A percentile compares a stretch with the other conserved stretches of the same genome.
Conservation (phyloP, 1,140 invertebrate species). For the Temnothorax longispinosus region DNA sequence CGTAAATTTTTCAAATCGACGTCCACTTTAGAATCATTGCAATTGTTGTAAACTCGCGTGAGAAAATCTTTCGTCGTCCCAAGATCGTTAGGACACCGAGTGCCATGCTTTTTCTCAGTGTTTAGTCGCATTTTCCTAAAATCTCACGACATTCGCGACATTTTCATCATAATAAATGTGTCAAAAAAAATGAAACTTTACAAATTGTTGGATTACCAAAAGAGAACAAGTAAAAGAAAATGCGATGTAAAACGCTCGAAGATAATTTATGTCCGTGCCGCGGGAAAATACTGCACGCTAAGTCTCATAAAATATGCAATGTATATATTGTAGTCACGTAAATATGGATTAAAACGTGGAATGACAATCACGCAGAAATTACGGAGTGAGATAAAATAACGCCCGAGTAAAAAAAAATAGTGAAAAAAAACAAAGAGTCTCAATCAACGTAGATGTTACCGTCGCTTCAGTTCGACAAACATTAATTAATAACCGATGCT, state of each 20-base stretch:
- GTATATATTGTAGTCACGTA: constrained; percentile 10
- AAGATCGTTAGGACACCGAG: constrained; percentile 24
- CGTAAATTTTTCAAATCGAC: constrained; percentile 51
- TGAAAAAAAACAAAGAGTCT: background rate
- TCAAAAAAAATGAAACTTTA: background rate
- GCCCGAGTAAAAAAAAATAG: background rate
- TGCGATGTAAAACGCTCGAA: background rate
- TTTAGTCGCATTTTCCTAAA: background rate
- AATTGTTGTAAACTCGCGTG: background rate
- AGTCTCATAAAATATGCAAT: constrained; percentile 48
- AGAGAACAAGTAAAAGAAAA: background rate
- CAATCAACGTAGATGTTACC: constrained; percentile 19
- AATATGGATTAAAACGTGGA: constrained; percentile 40
- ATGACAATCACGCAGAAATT: constrained; percentile 48
- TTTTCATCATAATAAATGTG: constrained; percentile 22
- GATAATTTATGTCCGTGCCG: constrained; percentile 12
- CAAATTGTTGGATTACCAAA: background rate
- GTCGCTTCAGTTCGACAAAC: constrained; percentile 26
- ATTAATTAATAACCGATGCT: constrained; percentile 41
- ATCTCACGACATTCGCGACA: background rate
- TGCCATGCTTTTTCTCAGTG: background rate
- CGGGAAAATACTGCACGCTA: background rate
- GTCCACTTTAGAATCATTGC: constrained; percentile 42
- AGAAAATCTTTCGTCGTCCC: constrained; percentile 24
- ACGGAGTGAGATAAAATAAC: constrained; percentile 20